Base-by-base conservation (phyloP, 92 coral and sea anemone genomes). In the Palythoa heliodiscus region DNA sequence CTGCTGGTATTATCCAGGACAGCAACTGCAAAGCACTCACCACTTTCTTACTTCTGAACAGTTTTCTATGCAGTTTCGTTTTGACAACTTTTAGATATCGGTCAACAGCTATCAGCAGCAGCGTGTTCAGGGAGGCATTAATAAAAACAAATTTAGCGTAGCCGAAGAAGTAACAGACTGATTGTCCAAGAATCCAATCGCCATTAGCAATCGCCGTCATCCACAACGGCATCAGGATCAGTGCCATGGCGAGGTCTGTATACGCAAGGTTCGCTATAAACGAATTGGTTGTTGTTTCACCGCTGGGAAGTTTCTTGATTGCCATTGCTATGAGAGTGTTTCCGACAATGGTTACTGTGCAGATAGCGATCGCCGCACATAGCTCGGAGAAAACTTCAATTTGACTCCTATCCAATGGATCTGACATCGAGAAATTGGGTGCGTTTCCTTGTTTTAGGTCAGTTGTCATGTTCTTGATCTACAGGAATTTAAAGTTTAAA, bases 41-140 rank as follows among this genome's bases (percentile, higher is more conserved):
- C n/a, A 23, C 71, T 25, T 76, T 87, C 73, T 64, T 83, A 52
- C 52, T 76, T 20, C 29, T 70, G 39, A 90, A 83, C 37, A 90
- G 29, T 20, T 73, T 87, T 71, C 60, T 70, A 20, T 87, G 88
- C 64, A 90, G 75, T 38, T 87, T 78, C 39, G 87, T 86, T 47
- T 90, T 90, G 24, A 90, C 90, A 47, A 90, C 87, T 71, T 90
- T 90, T 24, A 90, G 83, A 76, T 87, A 90, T 23, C 93, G 85
- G 81, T 78, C 73, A 38, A 87, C 40, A 0, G 93, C 93, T 15
- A 90, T 90, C 4, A 90, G 88, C 38, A 87, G 38, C 22, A 90
- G 85, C 5, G 88, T 86, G 64, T 87, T 83, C 3, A 90, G 83
- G 25, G 87, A 82, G 39, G 88, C 90, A 82, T 90, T 90, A 20